Evolutionary conservation across 2,113 vertebrate genomes (phyloP), one percentile per base, ranked within the genome.

Genomic region (Poecilia latipinna): DNA sequence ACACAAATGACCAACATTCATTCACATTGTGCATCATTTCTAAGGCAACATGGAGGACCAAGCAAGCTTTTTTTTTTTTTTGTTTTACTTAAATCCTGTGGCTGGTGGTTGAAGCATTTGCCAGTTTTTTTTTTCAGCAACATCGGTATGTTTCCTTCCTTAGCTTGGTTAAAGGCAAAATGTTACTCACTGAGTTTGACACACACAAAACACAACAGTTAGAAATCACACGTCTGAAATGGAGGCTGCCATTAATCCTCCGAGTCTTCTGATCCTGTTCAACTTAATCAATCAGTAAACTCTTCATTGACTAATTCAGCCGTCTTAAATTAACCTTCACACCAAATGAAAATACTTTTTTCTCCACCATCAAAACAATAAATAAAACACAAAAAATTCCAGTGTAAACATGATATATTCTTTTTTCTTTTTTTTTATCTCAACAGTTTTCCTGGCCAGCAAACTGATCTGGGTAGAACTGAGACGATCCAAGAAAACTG

Each of bases 41-140:
- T 93, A 93, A 93, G 93, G 93, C 93, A 93, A 90, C 90, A 88
- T 77, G 93, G 91, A 90, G 89, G 85, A 89, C 90, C 90, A 88
- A 89, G 91, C 80, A 0, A 77, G 82, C 79, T 72, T 80, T 73
- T 65, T 61, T 70, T 24, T 57, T 57, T 61, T 70, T 24, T 57
- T 57, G 8, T n/a, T 57, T 57, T 19, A 10, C 10, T 57, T 80
- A 42, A 80, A 70, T 70, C 82, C 74, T 82, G 86, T 39, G 62
- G 90, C 91, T 91, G 86, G 81, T 89, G 84, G 78, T 78, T 76
- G 65, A 82, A 61, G 85, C 77, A 70, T 82, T 70, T 76, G 77
- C 77, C 77, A 75, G 75, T 63, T 63, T 44, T 44, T n/a, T 57
- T 77, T 66, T 87, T 85, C 82, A 85, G 79, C 89, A 88, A 83